Percentiles rank a stretch among this genome's conserved stretches.
Evolutionary conservation across 2,888 invertebrate genomes (phyloP).

Genomic region (Antheraea yamamai): DNA sequence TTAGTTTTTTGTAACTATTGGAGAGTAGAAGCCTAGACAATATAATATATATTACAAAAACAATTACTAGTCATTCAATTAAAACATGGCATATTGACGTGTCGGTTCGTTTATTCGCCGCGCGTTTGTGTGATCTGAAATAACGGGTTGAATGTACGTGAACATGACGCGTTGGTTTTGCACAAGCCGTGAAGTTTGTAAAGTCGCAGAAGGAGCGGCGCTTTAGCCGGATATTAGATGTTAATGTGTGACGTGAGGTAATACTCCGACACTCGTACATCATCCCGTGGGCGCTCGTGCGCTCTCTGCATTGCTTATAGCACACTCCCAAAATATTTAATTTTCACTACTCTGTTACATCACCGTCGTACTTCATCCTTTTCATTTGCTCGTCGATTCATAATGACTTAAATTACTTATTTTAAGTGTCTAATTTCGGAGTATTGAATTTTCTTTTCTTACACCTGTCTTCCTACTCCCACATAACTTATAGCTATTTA

Average conservation of each 20-base stretch:
- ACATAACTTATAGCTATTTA: too few species aligned
- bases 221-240: slow-evolving; percentile 57
- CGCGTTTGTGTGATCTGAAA: too few species aligned
- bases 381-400: background rate
- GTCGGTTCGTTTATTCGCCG: too few species aligned
- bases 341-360: background rate
- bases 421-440: background rate
- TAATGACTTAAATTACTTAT: too few species aligned
- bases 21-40: too few species aligned
- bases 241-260: slow-evolving; percentile 35
- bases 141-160: background rate
- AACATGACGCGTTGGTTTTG: slow-evolving; percentile 2
- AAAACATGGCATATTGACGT: too few species aligned
- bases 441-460: background rate
- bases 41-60: too few species aligned
- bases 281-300: background rate
- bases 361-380: background rate
- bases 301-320: background rate
- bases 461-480: background rate
- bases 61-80: too few species aligned
- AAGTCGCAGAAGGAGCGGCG: slow-evolving; percentile 22
- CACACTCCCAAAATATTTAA: background rate
- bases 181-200: background rate
- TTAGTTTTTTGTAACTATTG: too few species aligned
- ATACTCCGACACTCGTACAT: background rate